Percentiles rank a stretch among this genome's conserved stretches.
phyloP scores from a whole-genome alignment of 2,113 vertebrate genomes.

The Daboia siamensis region DNA sequence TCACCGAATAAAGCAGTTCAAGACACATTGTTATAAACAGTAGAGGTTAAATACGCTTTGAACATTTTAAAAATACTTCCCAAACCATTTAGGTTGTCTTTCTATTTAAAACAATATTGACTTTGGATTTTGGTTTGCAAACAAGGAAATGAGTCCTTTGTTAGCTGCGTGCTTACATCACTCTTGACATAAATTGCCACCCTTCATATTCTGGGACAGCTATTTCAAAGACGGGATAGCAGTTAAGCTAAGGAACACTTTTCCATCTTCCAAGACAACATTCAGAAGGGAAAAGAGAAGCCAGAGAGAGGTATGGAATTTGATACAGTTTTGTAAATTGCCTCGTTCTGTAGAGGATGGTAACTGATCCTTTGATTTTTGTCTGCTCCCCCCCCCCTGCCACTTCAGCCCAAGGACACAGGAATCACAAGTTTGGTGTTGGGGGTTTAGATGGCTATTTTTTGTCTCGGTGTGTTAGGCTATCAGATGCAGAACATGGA shows the following conservation, averaged over 20 bases:
- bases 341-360: background rate
- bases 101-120: constrained; percentile 22
- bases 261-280: background rate
- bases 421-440: background rate
- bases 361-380: background rate
- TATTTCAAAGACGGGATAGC: background rate
- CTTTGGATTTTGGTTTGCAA: constrained; percentile 17
- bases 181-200: constrained; percentile 14
- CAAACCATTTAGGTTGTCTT: background rate
- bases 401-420: background rate
- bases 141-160: constrained; percentile 22
- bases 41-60: background rate
- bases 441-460: background rate
- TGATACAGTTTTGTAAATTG: background rate
- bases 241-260: background rate
- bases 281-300: background rate
- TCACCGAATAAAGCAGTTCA: too few relatives aligned
- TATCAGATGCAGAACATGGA: background rate
- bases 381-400: background rate
- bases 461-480: background rate
- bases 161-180: constrained; percentile 13
- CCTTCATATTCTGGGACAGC: background rate
- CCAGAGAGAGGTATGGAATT: constrained; percentile 14
- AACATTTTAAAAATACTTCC: background rate
- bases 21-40: background rate